Evolutionary conservation across 2,113 vertebrate species (phyloP).

Genomic region (Ovis aries): DNA sequence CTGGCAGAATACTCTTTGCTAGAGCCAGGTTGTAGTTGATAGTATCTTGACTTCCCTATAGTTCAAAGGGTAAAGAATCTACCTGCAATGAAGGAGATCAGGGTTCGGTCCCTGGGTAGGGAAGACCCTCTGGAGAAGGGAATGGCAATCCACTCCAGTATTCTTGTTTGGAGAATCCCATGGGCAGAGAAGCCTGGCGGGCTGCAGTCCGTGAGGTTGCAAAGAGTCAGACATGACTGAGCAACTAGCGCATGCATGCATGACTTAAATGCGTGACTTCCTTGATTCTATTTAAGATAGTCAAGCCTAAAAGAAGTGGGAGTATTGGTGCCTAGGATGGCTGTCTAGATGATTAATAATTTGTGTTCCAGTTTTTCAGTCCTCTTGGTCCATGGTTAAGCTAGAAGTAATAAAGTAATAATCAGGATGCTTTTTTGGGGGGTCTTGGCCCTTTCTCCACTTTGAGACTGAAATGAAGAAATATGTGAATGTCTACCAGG

Average conservation of each 20-base stretch:
- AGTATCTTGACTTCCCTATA: not conserved
- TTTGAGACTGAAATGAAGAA: constrained; percentile 29
- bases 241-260: not conserved
- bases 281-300: not conserved
- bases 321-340: not conserved
- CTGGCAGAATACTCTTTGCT: not conserved
- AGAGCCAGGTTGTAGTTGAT: not conserved
- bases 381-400: not conserved
- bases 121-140: not conserved
- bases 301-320: not conserved
- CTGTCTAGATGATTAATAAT: not conserved
- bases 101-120: not conserved
- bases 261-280: not conserved
- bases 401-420: not conserved
- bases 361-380: not conserved
- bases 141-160: not conserved
- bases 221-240: not conserved
- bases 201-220: not conserved
- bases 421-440: not conserved
- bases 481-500: not conserved
- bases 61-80: not conserved
- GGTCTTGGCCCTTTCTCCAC: not conserved
- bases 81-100: not conserved
- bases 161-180: not conserved
- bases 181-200: not conserved